Evolutionary conservation across 2,113 vertebrate species (phyloP), one percentile per base, ranked within the genome.

Genomic region (Xiphophorus couchianus): DNA sequence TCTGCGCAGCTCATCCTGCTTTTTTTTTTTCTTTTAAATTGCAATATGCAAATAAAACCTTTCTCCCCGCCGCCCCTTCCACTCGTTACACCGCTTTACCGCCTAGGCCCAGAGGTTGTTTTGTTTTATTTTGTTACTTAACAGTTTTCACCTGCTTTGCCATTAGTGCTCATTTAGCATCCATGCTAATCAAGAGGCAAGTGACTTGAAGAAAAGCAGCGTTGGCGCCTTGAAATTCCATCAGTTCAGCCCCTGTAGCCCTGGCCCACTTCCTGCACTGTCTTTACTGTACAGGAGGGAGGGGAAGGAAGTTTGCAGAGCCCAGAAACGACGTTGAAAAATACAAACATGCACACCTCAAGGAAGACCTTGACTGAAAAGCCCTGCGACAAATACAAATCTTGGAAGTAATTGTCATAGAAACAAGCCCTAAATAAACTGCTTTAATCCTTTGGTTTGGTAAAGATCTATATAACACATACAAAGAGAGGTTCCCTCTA

Each of bases 201-300:
- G 67, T 42, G 69, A 76, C 60, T 77, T 71, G 12, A 72, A 61
- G 35, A 80, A 78, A 80, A 64, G 65, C 15, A 58, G 48, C 70
- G 48, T 74, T 54, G 29, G 58, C n/a, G 60, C 58, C 44, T 30
- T 77, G 77, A 78, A 74, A 71, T 78, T 82, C 69, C 71, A 87
- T 86, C 77, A 85, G 83, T 73, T 84, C 61, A 81, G 82, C 81
- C 80, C 69, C 88, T 76, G 76, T 77, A 77, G 83, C 77, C 74
- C 54, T 87, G 86, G 71, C 73, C 80, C 80, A 87, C 27, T 80
- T 88, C 85, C 68, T 81, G 13, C 35, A 61, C 54, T 29, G 22
- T 51, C 65, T 74, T 60, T 67, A 81, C 78, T 58, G 33, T 60
- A 74, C 54, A 30, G 65, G 27, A 73, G 12, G 31, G 12, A 1